phyloP scores from a whole-genome alignment of 53 echinoderm and acorn worm species.

The Astropecten irregularis region DNA sequence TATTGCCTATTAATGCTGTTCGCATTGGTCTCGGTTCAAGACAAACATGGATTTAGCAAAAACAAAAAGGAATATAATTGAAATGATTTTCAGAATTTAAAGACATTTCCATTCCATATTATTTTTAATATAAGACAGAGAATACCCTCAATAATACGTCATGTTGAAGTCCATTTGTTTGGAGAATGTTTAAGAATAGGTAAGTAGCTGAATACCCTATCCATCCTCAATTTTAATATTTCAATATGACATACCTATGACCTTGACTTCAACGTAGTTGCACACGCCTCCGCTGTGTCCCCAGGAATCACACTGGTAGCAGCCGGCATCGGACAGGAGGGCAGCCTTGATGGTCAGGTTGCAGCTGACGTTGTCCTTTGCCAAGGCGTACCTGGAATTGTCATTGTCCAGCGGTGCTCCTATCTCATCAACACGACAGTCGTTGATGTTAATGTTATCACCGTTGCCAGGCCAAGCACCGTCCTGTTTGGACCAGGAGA shows the following conservation, averaged over 20 bases:
- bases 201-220: no score
- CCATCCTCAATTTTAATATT: no score
- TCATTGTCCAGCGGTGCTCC: background rate
- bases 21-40: no score
- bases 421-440: background rate
- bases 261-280: background rate
- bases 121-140: no score
- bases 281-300: background rate
- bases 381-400: background rate
- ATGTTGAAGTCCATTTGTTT: no score
- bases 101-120: no score
- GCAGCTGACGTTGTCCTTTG: conserved; percentile 19
- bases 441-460: background rate
- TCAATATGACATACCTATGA: background rate
- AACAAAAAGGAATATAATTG: no score
- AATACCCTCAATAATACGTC: no score
- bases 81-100: no score
- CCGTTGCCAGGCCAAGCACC: background rate
- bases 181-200: no score
- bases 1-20: no score
- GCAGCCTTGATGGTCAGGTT: conserved; percentile 25
- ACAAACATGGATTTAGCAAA: no score
- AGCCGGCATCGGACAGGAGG: conserved; percentile 3
- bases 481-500: conserved; percentile 18
- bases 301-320: conserved; percentile 28